These are phyloP conservation scores for Pangasianodon gigas DNA, from an alignment of 2,113 vertebrate species.

Conservation along the genomic window DNA sequence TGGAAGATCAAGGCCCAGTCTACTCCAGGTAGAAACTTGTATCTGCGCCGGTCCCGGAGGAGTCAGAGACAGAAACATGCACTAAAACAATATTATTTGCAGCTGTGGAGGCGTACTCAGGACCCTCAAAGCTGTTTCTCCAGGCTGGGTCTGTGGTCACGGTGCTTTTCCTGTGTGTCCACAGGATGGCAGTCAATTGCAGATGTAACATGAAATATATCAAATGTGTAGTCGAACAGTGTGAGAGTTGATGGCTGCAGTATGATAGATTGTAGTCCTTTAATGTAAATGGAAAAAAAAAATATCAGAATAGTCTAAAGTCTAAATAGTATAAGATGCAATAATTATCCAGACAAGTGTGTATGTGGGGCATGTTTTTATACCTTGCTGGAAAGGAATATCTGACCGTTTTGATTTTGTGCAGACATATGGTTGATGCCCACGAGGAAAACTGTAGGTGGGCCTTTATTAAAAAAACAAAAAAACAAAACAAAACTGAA, in stretches of 20 bases:
- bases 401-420: too few species aligned
- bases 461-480: not conserved
- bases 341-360: too few species aligned
- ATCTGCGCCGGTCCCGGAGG: not conserved
- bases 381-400: too few species aligned
- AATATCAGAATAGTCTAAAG: too few species aligned
- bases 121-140: constrained; percentile 64
- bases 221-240: not conserved
- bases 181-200: constrained; percentile 63
- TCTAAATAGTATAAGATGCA: not conserved
- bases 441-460: too few species aligned
- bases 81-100: constrained; percentile 64
- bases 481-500: not conserved
- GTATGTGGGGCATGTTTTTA: too few species aligned
- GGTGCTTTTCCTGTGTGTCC: constrained; percentile 47
- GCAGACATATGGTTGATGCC: too few species aligned
- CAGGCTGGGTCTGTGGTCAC: constrained; percentile 15
- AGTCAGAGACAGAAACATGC: not conserved
- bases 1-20: constrained; percentile 57
- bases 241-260: not conserved
- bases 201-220: not conserved
- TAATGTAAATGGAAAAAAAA: not conserved
- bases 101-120: constrained; percentile 64
- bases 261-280: not conserved
- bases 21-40: constrained; percentile 56